Evolutionary conservation across 2,113 vertebrate genomes (phyloP), one percentile per base, ranked within the genome.

Genomic region (Chauna torquata): DNA sequence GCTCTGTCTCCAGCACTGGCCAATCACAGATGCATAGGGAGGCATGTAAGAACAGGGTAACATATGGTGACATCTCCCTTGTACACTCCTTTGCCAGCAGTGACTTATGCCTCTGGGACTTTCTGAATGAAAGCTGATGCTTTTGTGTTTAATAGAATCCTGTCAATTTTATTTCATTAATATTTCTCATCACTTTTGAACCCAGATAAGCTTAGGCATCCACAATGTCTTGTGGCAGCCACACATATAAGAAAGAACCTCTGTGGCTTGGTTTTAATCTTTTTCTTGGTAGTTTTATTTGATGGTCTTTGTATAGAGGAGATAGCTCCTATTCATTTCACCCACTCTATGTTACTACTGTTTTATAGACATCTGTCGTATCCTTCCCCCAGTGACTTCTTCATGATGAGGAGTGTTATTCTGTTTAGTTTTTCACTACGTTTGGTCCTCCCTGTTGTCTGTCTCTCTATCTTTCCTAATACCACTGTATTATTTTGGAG

Each of bases 91-190:
- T 34, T 92, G 74, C 47, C 87, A 85, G 58, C 40, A 66, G 49
- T 45, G 58, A 12, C 70, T 74, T 40, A 8, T 28, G 49, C 82
- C 82, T 66, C 84, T 2, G 24, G 44, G 70, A 47, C 17, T 64
- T 64, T 30, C 81, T 54, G 34, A 62, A 76, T 25, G 28, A 58
- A 65, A 93, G 74, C 40, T 72, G 44, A 78, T 84, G 81, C 2
- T 47, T 86, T 71, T 24, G 25, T 38, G 19, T 69, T 82, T 90
- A 90, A 88, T 61, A 54, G 90, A 94, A 82, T 74, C 24, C 70
- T 95, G 90, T 70, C 74, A 57, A 54, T 32, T 88, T 82, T 85
- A 57, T 90, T 83, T 82, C 84, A 80, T 61, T 95, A 69, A 72
- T 96, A 90, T 91, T 4, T 36, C 54, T 93, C 20, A 69, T 65